Base-by-base conservation (phyloP, 2,888 invertebrate genomes). In the Cybosia mesomella region DNA sequence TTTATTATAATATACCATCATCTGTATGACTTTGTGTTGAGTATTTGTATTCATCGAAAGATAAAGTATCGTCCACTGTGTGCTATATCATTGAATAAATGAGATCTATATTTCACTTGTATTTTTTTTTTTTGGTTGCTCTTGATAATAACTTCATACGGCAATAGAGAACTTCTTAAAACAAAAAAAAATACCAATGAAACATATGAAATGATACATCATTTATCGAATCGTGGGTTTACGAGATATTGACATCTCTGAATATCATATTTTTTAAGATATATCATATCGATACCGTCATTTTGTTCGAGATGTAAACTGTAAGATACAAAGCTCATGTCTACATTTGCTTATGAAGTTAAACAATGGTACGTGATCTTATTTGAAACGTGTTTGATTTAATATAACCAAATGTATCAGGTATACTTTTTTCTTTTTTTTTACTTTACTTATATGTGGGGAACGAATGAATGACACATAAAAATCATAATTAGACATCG, bases 221-320 rank as follows among this genome's bases (percentile, higher is more conserved):
- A 66, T 76, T 74, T 71, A 66, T 60, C 66, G 67, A 70, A 66
- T 49, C n/a, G 49, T 2, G 4, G 58, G 67, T 73, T 69, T 66
- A 60, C 68, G 55, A 66, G 74, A 67, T 70, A 15, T 70, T 76
- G 68, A 74, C 59, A 60, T 65, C 53, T 61, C 54, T 54, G 55
- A 55, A 60, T 66, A 57, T 66, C 55, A 61, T 61, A 66, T 61
- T 58, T 61, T 61, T 55, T 39, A 39, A 24, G 24, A 49, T 49
- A 39, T 61, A 43, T 61, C 43, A 22, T 49, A 32, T 32, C 36
- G 24, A 55, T 22, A 49, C 55, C 15, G 22, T 43, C 32, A 61
- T 61, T 57, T 55, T 60, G 21, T 43, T 65, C 15, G 28, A 64
- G 49, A 18, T 58, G 58, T 21, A 49, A 8, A 39, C n/a, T 49